These are phyloP conservation scores for Neopelma chrysocephalum DNA, from an alignment of 2,797 vertebrate species.

Conservation along the genomic window DNA sequence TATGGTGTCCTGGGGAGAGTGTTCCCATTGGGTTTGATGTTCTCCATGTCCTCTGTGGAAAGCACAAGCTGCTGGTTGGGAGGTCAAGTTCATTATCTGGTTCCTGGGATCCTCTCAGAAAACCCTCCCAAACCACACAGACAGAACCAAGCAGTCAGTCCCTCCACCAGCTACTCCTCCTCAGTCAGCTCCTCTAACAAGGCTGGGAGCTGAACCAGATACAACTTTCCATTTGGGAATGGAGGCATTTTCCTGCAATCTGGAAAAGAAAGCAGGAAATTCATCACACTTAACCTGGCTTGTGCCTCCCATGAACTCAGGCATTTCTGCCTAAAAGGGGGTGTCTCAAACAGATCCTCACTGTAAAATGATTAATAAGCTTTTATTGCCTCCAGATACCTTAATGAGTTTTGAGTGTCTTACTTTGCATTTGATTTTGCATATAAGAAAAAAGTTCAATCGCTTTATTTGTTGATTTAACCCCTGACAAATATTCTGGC, in stretches of 20 bases:
- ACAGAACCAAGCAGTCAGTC: neutral
- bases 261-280: neutral
- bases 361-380: neutral
- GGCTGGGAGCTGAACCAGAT: neutral
- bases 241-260: neutral
- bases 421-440: neutral
- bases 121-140: neutral
- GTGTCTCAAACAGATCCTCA: neutral
- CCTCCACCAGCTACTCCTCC: neutral
- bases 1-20: neutral
- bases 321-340: neutral
- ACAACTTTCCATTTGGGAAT: neutral
- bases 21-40: neutral
- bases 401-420: neutral
- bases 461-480: neutral
- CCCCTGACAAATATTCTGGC: neutral
- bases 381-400: neutral
- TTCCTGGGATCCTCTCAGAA: neutral
- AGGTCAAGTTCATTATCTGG: neutral
- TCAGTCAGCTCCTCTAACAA: neutral
- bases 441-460: neutral
- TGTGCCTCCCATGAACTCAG: neutral
- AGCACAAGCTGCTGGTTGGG: neutral
- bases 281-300: accelerated
- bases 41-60: neutral